These are phyloP conservation scores for Ips typographus DNA, from an alignment of 1,140 invertebrate species.

Conservation along the genomic window DNA sequence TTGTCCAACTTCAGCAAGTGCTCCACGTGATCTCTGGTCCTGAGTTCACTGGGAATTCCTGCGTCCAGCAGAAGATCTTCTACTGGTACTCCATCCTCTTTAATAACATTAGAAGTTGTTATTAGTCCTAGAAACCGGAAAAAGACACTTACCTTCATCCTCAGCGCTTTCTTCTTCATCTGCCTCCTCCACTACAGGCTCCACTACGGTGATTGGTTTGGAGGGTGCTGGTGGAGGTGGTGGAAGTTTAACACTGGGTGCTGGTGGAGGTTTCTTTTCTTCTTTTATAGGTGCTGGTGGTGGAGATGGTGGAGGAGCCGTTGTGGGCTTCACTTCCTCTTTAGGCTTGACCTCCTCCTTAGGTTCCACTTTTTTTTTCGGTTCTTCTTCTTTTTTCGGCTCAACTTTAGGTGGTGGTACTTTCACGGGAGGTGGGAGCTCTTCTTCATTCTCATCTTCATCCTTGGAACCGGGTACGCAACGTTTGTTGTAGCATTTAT, in stretches of 20 bases:
- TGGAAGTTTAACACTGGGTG: background rate
- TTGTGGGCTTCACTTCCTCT: slow-evolving; percentile 18
- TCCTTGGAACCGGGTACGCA: slow-evolving; percentile 15
- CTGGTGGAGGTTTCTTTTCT: slow-evolving; percentile 13
- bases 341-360: slow-evolving; percentile 14
- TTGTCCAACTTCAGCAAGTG: slow-evolving; percentile 78
- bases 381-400: background rate
- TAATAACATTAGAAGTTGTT: background rate
- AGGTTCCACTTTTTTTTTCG: slow-evolving; percentile 7
- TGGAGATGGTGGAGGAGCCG: slow-evolving; percentile 7
- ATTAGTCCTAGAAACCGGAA: background rate
- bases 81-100: slow-evolving; percentile 50
- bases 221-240: slow-evolving; percentile 9
- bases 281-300: slow-evolving; percentile 11
- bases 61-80: slow-evolving; percentile 65
- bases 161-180: slow-evolving; percentile 32
- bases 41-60: slow-evolving; percentile 73
- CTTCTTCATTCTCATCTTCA: slow-evolving; percentile 20
- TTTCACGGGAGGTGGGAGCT: background rate
- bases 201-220: slow-evolving; percentile 12
- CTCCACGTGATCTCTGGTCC: slow-evolving; percentile 77
- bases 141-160: slow-evolving; percentile 25
- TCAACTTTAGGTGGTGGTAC: background rate
- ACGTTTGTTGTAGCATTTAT: slow-evolving; percentile 32
- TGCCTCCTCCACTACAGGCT: background rate